Percentiles rank a stretch among this genome's conserved stretches.
These are phyloP conservation scores for Prosapia bicincta DNA, from an alignment of 2,888 invertebrate species.

Conservation along the genomic window DNA sequence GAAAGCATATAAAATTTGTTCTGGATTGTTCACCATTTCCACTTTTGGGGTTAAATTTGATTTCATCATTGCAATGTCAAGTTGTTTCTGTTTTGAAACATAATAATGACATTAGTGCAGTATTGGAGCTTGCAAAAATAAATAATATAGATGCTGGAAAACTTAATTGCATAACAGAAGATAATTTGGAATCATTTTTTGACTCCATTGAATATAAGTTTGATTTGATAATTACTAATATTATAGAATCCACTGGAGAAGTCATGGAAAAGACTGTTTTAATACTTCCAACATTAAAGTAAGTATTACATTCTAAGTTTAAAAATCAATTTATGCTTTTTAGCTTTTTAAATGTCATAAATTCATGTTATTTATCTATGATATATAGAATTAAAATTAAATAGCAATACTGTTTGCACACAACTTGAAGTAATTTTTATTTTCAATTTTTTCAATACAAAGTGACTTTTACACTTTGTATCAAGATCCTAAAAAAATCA, in stretches of 20 bases:
- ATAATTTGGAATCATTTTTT: slow-evolving; percentile 42
- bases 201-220: slow-evolving; percentile 44
- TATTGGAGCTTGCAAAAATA: slow-evolving; percentile 47
- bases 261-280: slow-evolving; percentile 48
- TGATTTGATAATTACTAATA: slow-evolving; percentile 55
- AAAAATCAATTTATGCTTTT: neutral
- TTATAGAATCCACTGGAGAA: slow-evolving; percentile 57
- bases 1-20: slow-evolving; percentile 41
- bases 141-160: slow-evolving; percentile 48
- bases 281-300: slow-evolving; percentile 40
- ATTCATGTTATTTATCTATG: neutral
- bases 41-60: slow-evolving; percentile 56
- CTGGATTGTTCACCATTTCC: slow-evolving; percentile 62
- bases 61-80: slow-evolving; percentile 41
- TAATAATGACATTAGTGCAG: slow-evolving; percentile 47
- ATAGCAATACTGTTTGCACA: too few relatives aligned
- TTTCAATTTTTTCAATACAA: too few relatives aligned
- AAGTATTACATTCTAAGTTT: slow-evolving; percentile 13
- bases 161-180: slow-evolving; percentile 47
- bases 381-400: too few relatives aligned
- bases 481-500: too few relatives aligned
- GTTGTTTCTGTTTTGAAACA: slow-evolving; percentile 49
- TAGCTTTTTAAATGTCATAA: neutral
- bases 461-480: too few relatives aligned
- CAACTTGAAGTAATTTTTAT: too few relatives aligned